Base-by-base conservation (phyloP, 2,797 vertebrate genomes). In the Sylvilagus floridanus region DNA sequence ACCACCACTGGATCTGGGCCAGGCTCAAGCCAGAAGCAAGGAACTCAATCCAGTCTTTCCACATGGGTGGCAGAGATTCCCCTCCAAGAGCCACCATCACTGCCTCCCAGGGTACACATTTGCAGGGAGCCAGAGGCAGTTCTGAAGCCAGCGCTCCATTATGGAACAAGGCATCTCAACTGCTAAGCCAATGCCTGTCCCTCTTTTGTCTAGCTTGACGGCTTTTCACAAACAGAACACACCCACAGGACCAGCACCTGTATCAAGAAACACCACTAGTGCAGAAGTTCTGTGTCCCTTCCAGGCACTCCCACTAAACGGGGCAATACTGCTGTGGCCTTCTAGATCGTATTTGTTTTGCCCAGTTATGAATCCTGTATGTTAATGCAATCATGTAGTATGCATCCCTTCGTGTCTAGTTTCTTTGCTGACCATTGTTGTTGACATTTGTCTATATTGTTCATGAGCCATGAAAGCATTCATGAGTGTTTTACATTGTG, bases 151-250 rank as follows among this genome's bases (percentile, higher is more conserved):
- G 54, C 54, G 19, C 54, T 57, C 54, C 54, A 57, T 16, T 57
- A 21, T 57, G 54, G 54, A 57, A 16, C 4, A 57, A 21, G 13
- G 54, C 54, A 57, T 57, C 54, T 57, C 19, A 57, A 6, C 54
- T 14, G 17, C 54, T 16, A 21, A 57, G 54, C 54, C 54, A 57
- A 21, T 17, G 19, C 54, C 54, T 57, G 54, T 57, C 54, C 14
- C 54, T 57, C 54, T 9, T 47, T 47, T 47, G 42, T 47, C 42
- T 47, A 73, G n/a, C 50, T 83, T 24, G 11, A 24, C 93, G n/a
- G 71, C 32, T 75, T 86, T 83, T 78, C 37, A 86, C 13, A 68
- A 90, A 83, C 72, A 42, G 35, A 93, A 84, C 60, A 89, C 37
- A 66, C 16, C 54, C 8, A 0, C 50, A 62, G 32, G 35, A 76